These are phyloP conservation scores for Diarsia mendica DNA, from an alignment of 2,888 invertebrate species.

Conservation along the genomic window DNA sequence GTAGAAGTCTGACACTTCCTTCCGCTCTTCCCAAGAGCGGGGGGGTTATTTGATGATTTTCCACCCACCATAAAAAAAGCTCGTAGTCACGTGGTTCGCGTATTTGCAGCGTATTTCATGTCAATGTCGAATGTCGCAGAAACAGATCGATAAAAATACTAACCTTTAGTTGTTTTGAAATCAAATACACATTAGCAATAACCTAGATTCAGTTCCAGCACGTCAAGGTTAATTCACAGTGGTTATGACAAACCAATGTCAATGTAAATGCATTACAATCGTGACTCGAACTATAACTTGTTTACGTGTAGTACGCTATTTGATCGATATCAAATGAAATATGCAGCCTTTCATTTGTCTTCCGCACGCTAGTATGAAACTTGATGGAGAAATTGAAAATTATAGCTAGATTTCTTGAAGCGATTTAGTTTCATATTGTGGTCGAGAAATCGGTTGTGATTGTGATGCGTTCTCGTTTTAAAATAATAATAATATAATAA, in stretches of 20 bases:
- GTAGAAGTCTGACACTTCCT: no score
- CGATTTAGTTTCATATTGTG: not conserved
- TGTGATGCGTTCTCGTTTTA: not conserved
- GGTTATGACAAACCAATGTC: slow-evolving; percentile 41
- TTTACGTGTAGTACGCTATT: slow-evolving; percentile 18
- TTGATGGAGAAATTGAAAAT: not conserved
- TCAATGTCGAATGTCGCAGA: slow-evolving; percentile 11
- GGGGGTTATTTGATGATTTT: no score
- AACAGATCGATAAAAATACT: slow-evolving; percentile 17
- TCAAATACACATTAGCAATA: slow-evolving; percentile 52
- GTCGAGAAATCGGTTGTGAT: not conserved
- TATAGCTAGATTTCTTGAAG: not conserved
- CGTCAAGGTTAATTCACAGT: slow-evolving; percentile 35
- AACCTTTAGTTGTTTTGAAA: slow-evolving; percentile 36
- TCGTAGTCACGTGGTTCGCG: not conserved
- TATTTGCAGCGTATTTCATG: not conserved
- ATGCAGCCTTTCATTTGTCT: slow-evolving; percentile 36
- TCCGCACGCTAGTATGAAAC: slow-evolving; percentile 17
- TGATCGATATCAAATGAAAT: slow-evolving; percentile 53
- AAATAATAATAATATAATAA: no score
- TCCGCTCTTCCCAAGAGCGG: no score
- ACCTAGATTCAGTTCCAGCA: slow-evolving; percentile 28
- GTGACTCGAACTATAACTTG: slow-evolving; percentile 22
- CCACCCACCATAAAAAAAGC: no score
- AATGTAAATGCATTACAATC: slow-evolving; percentile 37